Percentiles rank a stretch among this genome's conserved stretches.
These are phyloP conservation scores for Congeria kusceri DNA, from an alignment of 2,888 invertebrate species.

Conservation along the genomic window DNA sequence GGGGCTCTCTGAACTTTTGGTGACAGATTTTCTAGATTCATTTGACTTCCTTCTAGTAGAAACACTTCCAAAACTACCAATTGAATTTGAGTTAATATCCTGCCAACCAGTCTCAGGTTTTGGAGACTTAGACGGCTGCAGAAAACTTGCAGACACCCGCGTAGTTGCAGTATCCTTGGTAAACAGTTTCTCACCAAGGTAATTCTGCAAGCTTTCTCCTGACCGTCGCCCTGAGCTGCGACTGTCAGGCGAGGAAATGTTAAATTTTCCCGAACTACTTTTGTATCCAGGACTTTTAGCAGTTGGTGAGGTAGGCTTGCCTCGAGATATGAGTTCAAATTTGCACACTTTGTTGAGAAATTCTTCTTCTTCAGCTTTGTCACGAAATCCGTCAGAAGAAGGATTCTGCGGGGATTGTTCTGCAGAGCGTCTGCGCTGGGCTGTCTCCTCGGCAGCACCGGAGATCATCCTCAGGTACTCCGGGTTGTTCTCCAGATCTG, in stretches of 20 bases:
- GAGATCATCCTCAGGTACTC: slow-evolving; percentile 81
- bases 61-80: slow-evolving; percentile 80
- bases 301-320: slow-evolving; percentile 66
- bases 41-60: slow-evolving; percentile 56
- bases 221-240: slow-evolving; percentile 56
- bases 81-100: slow-evolving; percentile 77
- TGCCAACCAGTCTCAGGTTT: slow-evolving; percentile 65
- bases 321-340: slow-evolving; percentile 87
- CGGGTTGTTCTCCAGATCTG: slow-evolving; percentile 79
- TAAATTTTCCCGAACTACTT: slow-evolving; percentile 51
- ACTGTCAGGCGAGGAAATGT: slow-evolving; percentile 53
- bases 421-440: slow-evolving; percentile 59
- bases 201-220: slow-evolving; percentile 57
- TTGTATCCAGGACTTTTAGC: slow-evolving; percentile 65
- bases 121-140: slow-evolving; percentile 61
- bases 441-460: slow-evolving; percentile 71
- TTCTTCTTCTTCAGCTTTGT: slow-evolving; percentile 86
- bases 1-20: slow-evolving; percentile 54
- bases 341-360: slow-evolving; percentile 92
- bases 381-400: slow-evolving; percentile 54
- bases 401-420: slow-evolving; percentile 44
- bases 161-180: slow-evolving; percentile 82
- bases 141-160: slow-evolving; percentile 76
- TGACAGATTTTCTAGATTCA: slow-evolving; percentile 57
- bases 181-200: slow-evolving; percentile 82